Percentiles rank a stretch among this genome's conserved stretches.
Conservation (phyloP, 2,113 vertebrate species). For the Syrmaticus mikado region DNA sequence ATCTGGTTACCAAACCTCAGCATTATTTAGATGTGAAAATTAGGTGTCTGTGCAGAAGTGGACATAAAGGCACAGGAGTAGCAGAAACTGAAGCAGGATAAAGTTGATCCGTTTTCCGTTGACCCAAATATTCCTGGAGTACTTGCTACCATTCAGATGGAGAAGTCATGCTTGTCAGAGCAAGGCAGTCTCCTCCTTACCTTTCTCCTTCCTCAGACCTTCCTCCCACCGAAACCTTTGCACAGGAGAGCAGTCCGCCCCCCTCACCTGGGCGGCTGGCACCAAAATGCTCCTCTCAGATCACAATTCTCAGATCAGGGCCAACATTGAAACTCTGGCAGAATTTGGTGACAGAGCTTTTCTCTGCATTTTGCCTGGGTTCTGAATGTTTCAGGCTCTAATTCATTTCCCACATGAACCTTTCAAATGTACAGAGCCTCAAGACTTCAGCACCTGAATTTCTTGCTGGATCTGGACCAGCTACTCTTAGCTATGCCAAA, state of each 20-base stretch:
- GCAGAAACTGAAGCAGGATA: background rate
- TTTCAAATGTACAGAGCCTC: background rate
- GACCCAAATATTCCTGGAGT: background rate
- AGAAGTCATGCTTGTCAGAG: background rate
- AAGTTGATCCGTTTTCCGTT: background rate
- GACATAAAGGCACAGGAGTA: background rate
- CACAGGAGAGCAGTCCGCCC: background rate
- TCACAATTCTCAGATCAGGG: background rate
- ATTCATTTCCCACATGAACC: background rate
- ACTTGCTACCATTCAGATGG: background rate
- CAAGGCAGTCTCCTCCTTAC: background rate
- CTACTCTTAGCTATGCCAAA: background rate
- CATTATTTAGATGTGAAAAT: background rate
- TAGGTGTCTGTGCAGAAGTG: background rate
- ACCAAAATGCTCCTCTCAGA: fast-evolving
- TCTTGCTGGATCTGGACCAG: background rate
- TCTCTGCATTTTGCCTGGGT: background rate
- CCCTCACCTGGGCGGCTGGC: fast-evolving
- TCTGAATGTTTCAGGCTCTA: fast-evolving
- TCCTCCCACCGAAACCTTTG: fast-evolving
- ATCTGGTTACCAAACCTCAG: background rate
- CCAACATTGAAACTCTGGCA: background rate
- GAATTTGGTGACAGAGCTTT: background rate
- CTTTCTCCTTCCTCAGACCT: background rate
- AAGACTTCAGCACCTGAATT: background rate